phyloP scores from a whole-genome alignment of 2,888 invertebrate species.

The Dromius quadrimaculatus region DNA sequence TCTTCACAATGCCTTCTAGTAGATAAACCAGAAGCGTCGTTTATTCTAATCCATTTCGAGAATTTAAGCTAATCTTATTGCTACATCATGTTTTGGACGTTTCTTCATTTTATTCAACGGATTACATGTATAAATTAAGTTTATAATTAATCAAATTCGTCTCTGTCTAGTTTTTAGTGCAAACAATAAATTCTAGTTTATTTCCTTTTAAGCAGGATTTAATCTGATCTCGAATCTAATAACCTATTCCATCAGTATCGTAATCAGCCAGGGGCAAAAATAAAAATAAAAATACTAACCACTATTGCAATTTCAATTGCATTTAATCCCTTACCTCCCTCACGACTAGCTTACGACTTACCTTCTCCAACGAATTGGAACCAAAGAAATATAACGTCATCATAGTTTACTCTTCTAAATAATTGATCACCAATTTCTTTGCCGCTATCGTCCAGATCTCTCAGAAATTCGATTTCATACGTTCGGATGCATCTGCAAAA shows the following conservation, averaged over 20 bases:
- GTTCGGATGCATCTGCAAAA: conserved; percentile 58
- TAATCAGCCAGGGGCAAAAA: not conserved
- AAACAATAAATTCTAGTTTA: conserved; percentile 45
- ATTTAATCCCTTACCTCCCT: not conserved
- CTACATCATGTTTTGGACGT: no score
- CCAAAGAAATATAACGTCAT: conserved; percentile 60
- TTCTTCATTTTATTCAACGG: no score
- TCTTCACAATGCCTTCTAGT: no score
- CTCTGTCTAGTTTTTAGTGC: no score
- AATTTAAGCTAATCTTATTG: no score
- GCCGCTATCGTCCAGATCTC: conserved; percentile 21
- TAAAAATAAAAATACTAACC: not conserved
- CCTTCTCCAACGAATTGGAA: conserved; percentile 60
- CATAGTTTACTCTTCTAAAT: conserved; percentile 56
- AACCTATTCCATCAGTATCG: not conserved
- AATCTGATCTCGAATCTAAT: not conserved
- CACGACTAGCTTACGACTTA: conserved; percentile 45
- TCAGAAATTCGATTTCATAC: conserved; percentile 59
- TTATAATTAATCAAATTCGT: no score
- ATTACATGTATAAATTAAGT: no score
- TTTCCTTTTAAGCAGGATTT: not conserved
- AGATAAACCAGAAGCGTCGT: no score
- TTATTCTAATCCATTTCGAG: no score
- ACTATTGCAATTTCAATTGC: conserved; percentile 16
- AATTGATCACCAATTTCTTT: conserved; percentile 43